A percentile compares a stretch with the other conserved stretches of the same genome.
Conservation (phyloP, 92 coral and sea anemone genomes). For the Epizoanthus rinbou region DNA sequence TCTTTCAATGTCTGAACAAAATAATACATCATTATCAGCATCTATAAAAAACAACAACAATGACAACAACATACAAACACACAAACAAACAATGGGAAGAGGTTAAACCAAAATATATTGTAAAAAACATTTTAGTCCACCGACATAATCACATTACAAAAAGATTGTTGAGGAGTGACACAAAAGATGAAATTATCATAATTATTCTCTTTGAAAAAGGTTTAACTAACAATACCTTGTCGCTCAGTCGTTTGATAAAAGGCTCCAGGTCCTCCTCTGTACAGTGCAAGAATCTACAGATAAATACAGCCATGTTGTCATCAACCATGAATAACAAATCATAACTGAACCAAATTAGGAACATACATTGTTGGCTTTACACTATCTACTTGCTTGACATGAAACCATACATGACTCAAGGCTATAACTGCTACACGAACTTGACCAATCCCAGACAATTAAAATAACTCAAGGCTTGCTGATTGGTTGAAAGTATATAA, state of each 20-base stretch:
- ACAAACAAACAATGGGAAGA: neutral
- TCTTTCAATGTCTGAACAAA: constrained; percentile 88
- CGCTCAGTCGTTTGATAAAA: constrained; percentile 83
- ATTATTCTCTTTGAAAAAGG: neutral
- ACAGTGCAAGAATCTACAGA: constrained; percentile 86
- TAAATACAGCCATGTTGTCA: neutral
- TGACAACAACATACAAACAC: neutral
- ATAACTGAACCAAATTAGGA: neutral
- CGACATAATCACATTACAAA: no score
- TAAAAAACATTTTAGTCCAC: no score
- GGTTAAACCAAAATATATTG: neutral
- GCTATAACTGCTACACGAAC: no score
- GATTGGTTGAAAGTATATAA: no score
- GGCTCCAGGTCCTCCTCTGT: constrained; percentile 98
- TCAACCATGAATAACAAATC: neutral
- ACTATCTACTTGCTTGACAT: no score
- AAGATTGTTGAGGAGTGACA: no score
- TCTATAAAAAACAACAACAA: neutral
- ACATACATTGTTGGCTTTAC: no score
- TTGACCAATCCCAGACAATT: no score
- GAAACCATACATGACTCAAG: no score
- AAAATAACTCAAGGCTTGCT: no score
- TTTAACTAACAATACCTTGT: constrained; percentile 61
- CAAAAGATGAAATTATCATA: neutral
- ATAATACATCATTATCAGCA: constrained; percentile 2